A percentile compares a stretch with the other conserved stretches of the same genome.
These are phyloP conservation scores for Falco rusticolus DNA, from an alignment of 2,797 vertebrate genomes.

Conservation along the genomic window DNA sequence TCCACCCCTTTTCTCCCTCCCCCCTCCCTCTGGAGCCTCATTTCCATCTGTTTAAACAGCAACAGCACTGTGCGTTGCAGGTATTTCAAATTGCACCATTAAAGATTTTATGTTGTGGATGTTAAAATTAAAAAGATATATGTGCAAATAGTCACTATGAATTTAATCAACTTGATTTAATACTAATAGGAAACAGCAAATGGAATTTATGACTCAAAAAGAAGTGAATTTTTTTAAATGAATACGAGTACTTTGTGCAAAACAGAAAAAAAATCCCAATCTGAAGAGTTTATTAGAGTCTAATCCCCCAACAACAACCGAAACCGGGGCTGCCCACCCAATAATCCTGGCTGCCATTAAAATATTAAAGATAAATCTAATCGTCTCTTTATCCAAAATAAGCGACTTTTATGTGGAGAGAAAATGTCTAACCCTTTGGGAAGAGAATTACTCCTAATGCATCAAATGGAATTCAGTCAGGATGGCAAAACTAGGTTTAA, in stretches of 20 bases:
- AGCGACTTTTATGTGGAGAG: constrained; percentile 83
- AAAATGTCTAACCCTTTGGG: constrained; percentile 81
- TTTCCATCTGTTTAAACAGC: constrained; percentile 77
- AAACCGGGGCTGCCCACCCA: constrained; percentile 74
- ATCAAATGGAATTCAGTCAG: constrained; percentile 82
- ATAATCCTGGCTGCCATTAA: constrained; percentile 86
- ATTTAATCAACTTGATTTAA: constrained; percentile 87
- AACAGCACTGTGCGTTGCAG: constrained; percentile 66
- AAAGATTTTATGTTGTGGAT: constrained; percentile 82
- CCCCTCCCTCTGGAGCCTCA: constrained; percentile 20
- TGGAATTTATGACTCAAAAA: constrained; percentile 84
- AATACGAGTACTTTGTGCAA: constrained; percentile 81
- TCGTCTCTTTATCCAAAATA: constrained; percentile 87
- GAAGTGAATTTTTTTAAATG: constrained; percentile 74
- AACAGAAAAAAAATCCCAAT: constrained; percentile 76
- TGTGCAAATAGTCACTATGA: constrained; percentile 81
- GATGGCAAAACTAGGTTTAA: constrained; percentile 80
- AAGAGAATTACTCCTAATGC: constrained; percentile 84
- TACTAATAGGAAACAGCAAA: constrained; percentile 84
- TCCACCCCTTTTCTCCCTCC: neutral
- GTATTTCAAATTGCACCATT: constrained; percentile 77
- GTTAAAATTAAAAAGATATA: constrained; percentile 86
- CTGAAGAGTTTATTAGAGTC: constrained; percentile 83
- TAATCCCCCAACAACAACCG: constrained; percentile 78
- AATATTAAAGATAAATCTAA: constrained; percentile 89